Conservation (phyloP, 2,113 vertebrate species). For the Nanorana parkeri region DNA sequence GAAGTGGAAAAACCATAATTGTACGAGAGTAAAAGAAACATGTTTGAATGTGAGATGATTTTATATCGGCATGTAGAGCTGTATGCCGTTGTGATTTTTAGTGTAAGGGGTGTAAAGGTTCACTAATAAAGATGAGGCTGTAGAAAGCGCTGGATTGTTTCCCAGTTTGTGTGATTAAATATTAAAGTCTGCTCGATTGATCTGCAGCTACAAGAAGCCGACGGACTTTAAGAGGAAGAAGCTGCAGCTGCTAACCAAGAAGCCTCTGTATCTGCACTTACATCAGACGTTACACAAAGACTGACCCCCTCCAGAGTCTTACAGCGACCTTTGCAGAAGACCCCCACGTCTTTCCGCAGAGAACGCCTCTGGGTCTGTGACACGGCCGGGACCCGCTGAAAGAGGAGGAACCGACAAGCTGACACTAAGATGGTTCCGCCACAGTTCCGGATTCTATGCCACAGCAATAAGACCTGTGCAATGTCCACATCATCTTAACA, state of each 20-base stretch:
- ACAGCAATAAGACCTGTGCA: conserved; percentile 35
- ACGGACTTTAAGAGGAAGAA: conserved; percentile 99
- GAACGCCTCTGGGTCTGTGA: background rate
- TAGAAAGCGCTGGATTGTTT: background rate
- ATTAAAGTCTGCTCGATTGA: conserved; percentile 4
- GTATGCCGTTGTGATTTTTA: too few species aligned
- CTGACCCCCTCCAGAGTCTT: conserved; percentile 66
- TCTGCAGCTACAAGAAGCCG: conserved; percentile 95
- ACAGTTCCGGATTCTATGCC: background rate
- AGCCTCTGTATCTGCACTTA: conserved; percentile 98
- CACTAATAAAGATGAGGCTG: too few species aligned
- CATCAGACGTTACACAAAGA: conserved; percentile 96
- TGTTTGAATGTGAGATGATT: too few species aligned
- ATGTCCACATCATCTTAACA: background rate
- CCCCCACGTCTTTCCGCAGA: conserved; percentile 19
- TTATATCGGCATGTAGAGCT: too few species aligned
- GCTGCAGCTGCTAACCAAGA: conserved; percentile 95
- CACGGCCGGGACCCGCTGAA: conserved; percentile 26
- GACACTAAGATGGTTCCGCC: background rate
- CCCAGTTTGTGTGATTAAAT: background rate
- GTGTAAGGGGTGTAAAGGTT: too few species aligned
- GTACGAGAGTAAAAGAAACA: too few species aligned
- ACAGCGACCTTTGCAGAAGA: conserved; percentile 62
- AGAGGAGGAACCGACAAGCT: background rate
- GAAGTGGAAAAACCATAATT: too few species aligned